Conservation (phyloP, 2,113 vertebrate genomes). For the Opisthocomus hoazin region DNA sequence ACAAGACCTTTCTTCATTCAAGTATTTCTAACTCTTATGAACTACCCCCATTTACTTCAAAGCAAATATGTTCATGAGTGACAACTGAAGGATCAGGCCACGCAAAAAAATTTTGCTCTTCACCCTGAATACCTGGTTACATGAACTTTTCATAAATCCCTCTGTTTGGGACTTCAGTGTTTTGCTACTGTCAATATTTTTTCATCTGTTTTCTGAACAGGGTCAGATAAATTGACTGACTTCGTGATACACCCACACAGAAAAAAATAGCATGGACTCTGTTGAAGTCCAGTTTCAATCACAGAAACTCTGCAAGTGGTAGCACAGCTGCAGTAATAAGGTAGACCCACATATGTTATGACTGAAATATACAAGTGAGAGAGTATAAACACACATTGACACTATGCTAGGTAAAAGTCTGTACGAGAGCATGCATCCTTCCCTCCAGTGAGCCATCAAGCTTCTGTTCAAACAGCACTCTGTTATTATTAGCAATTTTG, state of each 20-base stretch:
- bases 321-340: background rate
- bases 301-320: background rate
- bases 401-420: background rate
- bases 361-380: background rate
- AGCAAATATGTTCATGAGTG: background rate
- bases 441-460: background rate
- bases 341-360: background rate
- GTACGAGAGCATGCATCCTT: background rate
- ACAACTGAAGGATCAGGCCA: background rate
- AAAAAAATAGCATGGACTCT: background rate
- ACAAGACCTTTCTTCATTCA: background rate
- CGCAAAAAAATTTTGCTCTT: background rate
- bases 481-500: background rate
- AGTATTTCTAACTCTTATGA: background rate
- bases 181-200: background rate
- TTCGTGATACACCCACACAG: background rate
- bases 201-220: background rate
- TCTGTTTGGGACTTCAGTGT: background rate
- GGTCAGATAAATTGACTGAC: background rate
- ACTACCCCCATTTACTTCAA: background rate
- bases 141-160: background rate
- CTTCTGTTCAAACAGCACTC: background rate
- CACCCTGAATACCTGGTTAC: background rate
- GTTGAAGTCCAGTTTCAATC: background rate
- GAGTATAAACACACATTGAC: background rate